Evolutionary conservation across 2,888 invertebrate genomes (phyloP), one percentile per base, ranked within the genome.

Genomic region (Eupithecia vulgata): DNA sequence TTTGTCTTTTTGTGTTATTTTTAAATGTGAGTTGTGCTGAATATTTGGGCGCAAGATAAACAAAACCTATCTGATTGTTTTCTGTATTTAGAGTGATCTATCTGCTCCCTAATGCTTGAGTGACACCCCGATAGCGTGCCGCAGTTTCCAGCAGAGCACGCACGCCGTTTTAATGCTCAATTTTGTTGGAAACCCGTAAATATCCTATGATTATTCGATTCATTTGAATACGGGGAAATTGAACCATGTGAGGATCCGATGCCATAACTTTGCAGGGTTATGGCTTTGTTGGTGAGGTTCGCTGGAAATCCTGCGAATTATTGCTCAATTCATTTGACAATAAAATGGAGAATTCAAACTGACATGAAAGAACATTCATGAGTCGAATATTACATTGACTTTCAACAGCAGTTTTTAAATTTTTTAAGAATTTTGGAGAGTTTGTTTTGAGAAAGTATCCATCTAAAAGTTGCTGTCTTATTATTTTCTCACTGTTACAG

Each of bases 71-170:
- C 7, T 5, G 37, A 37, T 30, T 30, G 21, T 52, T 12, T 25
- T 57, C 57, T 57, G 21, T 35, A 17, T 62, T 13, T 67, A 35
- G 4, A 72, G 75, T 72, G 75, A 67, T 7, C 74, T 65, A 74
- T 76, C 68, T 72, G 10, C 67, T 30, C 7, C 30, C 52, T 69
- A 59, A 13, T 25, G 40, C 61, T 65, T 76, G 77, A 80, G 67
- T 78, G 80, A 76, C 77, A 79, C 66, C 57, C 21, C 65, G 70
- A 72, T 80, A 68, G 80, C 80, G 79, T 80, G 80, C 67, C 72
- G 72, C 73, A 66, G 66, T 71, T 71, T 34, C 59, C 59, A 34
- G 57, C 71, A 52, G 52, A 40, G 69, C 77, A 78, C 78, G 78
- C 79, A 77, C 80, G 76, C 78, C 76, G 75, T 76, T 76, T 73